These are phyloP conservation scores for Heptranchias perlo DNA, from an alignment of 2,113 vertebrate species.

Conservation along the genomic window DNA sequence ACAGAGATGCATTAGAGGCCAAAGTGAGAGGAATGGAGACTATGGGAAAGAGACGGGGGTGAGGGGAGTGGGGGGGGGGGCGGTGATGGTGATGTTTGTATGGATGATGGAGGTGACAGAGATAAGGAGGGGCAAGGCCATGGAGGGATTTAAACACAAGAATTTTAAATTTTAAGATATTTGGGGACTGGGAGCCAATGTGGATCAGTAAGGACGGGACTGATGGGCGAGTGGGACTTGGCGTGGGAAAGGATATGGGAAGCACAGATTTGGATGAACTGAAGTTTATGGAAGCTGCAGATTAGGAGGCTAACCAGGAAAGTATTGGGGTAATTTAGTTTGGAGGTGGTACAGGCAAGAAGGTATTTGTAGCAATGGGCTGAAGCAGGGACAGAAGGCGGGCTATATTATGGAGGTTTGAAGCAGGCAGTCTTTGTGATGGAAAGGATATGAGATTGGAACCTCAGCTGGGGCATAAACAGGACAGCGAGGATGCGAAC, in stretches of 20 bases:
- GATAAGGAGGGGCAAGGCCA: not conserved
- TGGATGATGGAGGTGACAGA: not conserved
- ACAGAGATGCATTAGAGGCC: too few relatives aligned
- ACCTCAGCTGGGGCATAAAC: not conserved
- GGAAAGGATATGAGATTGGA: not conserved
- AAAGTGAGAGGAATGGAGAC: not conserved
- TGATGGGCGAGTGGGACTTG: not conserved
- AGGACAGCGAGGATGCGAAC: not conserved
- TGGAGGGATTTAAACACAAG: not conserved
- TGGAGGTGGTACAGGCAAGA: not conserved
- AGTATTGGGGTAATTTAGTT: not conserved
- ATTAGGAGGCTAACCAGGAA: not conserved
- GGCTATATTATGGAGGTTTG: not conserved
- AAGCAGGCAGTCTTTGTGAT: not conserved
- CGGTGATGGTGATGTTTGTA: too few relatives aligned
- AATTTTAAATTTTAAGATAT: not conserved
- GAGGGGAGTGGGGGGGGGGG: not conserved
- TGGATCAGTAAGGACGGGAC: not conserved
- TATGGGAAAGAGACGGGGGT: not conserved
- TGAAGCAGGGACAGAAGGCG: not conserved
- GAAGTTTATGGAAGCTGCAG: not conserved
- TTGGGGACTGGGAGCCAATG: not conserved
- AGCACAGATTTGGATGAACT: not conserved
- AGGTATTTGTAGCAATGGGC: not conserved
- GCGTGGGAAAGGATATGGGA: not conserved